These are phyloP conservation scores for Datnioides undecimradiatus DNA, from an alignment of 2,113 vertebrate species.

Conservation along the genomic window DNA sequence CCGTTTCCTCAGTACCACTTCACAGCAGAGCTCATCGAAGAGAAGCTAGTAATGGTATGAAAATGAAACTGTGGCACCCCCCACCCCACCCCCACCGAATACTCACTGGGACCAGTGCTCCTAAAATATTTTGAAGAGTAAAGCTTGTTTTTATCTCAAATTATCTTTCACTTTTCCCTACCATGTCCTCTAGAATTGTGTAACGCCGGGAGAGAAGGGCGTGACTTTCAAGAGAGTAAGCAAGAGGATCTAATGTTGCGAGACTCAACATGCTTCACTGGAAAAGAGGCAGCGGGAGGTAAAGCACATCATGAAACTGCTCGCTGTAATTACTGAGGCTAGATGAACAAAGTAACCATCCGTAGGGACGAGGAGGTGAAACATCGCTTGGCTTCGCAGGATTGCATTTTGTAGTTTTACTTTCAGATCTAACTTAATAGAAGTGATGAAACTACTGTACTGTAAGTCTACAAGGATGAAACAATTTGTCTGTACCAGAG, in stretches of 20 bases:
- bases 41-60: slow-evolving; percentile 90
- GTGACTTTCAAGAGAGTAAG: slow-evolving; percentile 87
- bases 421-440: background rate
- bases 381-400: background rate
- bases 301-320: background rate
- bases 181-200: slow-evolving; percentile 54
- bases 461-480: slow-evolving; percentile 5
- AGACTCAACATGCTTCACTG: slow-evolving; percentile 47
- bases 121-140: background rate
- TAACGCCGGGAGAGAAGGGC: slow-evolving; percentile 74
- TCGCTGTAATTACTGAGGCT: background rate
- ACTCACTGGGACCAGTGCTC: background rate
- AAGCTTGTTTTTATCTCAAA: background rate
- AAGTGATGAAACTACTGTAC: background rate
- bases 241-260: slow-evolving; percentile 77
- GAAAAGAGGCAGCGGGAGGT: background rate
- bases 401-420: background rate
- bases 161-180: background rate
- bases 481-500: background rate
- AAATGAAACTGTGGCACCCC: background rate
- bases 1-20: slow-evolving; percentile 88
- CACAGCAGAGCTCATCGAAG: slow-evolving; percentile 85
- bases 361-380: background rate
- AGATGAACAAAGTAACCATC: background rate
- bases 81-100: no score